Conservation (phyloP, 2,113 vertebrate species). For the Eolophus roseicapilla region DNA sequence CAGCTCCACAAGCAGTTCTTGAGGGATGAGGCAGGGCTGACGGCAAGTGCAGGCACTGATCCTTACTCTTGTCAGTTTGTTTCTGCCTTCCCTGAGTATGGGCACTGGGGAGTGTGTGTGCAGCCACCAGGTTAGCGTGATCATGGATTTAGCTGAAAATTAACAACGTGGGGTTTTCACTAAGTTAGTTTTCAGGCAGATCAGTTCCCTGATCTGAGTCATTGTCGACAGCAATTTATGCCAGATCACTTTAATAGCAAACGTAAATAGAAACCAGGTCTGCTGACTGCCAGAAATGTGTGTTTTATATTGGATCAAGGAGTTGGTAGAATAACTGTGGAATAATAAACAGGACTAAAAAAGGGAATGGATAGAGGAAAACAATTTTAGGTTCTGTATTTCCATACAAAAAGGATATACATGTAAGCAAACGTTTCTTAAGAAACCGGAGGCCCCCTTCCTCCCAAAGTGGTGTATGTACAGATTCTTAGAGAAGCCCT, state of each 20-base stretch:
- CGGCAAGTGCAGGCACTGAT: not conserved
- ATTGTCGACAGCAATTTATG: not conserved
- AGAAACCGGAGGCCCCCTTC: not conserved
- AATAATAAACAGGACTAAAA: not conserved
- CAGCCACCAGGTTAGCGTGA: rapidly evolving
- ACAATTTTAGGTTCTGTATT: not conserved
- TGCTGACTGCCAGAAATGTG: slow-evolving; percentile 18
- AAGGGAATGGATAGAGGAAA: not conserved
- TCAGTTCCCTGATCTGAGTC: not conserved
- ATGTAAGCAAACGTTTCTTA: not conserved
- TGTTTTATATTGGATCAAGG: slow-evolving; percentile 5
- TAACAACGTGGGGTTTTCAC: not conserved
- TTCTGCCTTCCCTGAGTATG: not conserved
- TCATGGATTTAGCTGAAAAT: not conserved
- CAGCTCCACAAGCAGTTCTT: not conserved
- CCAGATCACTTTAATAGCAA: not conserved
- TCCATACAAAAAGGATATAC: not conserved
- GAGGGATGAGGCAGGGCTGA: not conserved
- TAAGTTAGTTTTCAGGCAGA: not conserved
- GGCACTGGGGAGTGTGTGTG: not conserved
- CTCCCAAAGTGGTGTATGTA: not conserved
- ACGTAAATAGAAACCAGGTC: slow-evolving; percentile 21
- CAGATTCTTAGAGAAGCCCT: not conserved
- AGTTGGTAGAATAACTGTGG: not conserved
- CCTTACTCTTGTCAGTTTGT: not conserved